phyloP scores from a whole-genome alignment of 2,888 invertebrate species.

The Mythimna albipuncta region DNA sequence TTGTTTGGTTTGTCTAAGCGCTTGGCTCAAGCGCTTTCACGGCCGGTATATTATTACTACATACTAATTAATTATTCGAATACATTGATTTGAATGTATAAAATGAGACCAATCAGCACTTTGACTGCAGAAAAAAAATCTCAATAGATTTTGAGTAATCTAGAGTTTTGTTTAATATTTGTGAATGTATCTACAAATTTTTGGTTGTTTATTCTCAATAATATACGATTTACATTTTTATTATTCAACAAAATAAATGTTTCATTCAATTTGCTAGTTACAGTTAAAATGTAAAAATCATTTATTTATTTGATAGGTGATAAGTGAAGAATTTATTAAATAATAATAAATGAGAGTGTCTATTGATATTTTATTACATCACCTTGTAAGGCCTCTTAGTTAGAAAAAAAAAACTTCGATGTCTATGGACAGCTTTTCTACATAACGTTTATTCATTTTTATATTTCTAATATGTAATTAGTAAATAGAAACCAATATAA shows the following conservation, averaged over 20 bases:
- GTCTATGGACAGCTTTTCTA: conserved; percentile 22
- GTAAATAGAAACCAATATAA: neutral
- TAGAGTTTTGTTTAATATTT: conserved; percentile 1
- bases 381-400: conserved; percentile 53
- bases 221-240: conserved; percentile 19
- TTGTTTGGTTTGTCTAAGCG: neutral
- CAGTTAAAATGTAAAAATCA: conserved; percentile 47
- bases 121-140: conserved; percentile 20
- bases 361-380: conserved; percentile 63
- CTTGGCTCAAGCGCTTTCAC: conserved; percentile 8
- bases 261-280: conserved; percentile 37
- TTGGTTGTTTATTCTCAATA: conserved; percentile 23
- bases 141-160: conserved; percentile 26
- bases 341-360: conserved; percentile 57
- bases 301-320: conserved; percentile 64
- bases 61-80: conserved; percentile 7
- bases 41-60: no score
- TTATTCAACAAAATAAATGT: conserved; percentile 37
- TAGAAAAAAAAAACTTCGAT: conserved; percentile 41
- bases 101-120: conserved; percentile 15
- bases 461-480: neutral
- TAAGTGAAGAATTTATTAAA: conserved; percentile 70
- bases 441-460: conserved; percentile 22
- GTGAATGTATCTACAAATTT: conserved; percentile 15
- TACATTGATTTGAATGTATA: neutral